These are phyloP conservation scores for Catocala nupta DNA, from an alignment of 2,888 invertebrate genomes.

Conservation along the genomic window DNA sequence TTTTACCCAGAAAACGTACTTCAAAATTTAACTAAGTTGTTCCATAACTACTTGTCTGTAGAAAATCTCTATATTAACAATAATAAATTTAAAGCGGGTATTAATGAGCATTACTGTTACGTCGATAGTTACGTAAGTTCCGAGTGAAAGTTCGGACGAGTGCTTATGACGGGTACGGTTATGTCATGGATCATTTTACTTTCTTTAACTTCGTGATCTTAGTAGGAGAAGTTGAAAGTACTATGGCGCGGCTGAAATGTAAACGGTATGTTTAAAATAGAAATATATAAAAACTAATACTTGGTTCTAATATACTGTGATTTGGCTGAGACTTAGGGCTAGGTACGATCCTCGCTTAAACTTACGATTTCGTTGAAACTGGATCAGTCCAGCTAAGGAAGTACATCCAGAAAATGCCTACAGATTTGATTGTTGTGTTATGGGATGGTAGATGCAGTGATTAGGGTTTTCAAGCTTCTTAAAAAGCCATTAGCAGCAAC, in stretches of 20 bases:
- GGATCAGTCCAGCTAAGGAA: too few relatives aligned
- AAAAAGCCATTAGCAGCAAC: too few relatives aligned
- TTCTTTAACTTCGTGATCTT: conserved; percentile 44
- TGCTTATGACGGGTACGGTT: conserved; percentile 58
- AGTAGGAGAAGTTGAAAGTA: conserved; percentile 38
- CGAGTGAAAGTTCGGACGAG: conserved; percentile 65
- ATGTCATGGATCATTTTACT: conserved; percentile 58
- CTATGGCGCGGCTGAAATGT: conserved; percentile 1
- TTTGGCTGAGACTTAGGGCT: too few relatives aligned
- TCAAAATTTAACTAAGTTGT: conserved; percentile 10
- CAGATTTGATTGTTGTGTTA: too few relatives aligned
- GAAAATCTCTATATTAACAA: conserved; percentile 42
- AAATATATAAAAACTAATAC: too few relatives aligned
- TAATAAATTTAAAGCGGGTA: conserved; percentile 47
- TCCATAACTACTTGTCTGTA: conserved; percentile 18
- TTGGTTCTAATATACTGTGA: too few relatives aligned
- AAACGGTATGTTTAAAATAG: too few relatives aligned
- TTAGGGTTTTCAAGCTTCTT: too few relatives aligned
- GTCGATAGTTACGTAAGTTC: conserved; percentile 50
- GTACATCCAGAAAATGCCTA: too few relatives aligned
- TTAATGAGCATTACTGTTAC: conserved; percentile 47
- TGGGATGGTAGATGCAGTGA: too few relatives aligned
- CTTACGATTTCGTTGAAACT: too few relatives aligned
- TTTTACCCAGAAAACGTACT: background rate
- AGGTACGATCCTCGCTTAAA: too few relatives aligned